phyloP scores from a whole-genome alignment of 2,888 invertebrate genomes.

The Drosophila limbata region DNA sequence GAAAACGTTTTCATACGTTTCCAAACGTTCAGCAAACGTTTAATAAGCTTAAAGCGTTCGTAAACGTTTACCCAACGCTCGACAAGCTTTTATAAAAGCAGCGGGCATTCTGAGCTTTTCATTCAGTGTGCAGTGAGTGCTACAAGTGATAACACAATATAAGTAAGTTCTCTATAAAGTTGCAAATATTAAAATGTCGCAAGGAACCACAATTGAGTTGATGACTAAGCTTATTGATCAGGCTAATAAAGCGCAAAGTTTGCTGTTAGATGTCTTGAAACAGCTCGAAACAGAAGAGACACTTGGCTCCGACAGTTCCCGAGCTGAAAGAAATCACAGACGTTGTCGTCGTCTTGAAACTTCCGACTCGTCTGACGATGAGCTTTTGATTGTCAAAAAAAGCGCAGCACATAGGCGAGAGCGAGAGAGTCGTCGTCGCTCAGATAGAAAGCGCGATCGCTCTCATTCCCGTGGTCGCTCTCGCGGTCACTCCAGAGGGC shows the following conservation, averaged over 20 bases:
- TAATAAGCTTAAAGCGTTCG: conserved; percentile 21
- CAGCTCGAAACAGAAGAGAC: conserved; percentile 12
- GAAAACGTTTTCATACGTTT: conserved; percentile 24
- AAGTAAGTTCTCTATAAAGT: conserved; percentile 4
- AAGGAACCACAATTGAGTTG: neutral
- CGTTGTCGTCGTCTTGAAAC: conserved; percentile 9
- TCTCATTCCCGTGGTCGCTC: conserved; percentile 60
- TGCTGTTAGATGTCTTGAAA: conserved; percentile 23
- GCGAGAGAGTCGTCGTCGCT: conserved; percentile 14
- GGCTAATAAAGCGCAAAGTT: conserved; percentile 19
- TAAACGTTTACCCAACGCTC: conserved; percentile 38
- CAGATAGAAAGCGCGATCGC: conserved; percentile 53
- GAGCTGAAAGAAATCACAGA: neutral
- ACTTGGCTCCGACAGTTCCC: neutral
- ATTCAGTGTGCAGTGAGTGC: conserved; percentile 30
- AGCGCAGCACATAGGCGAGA: neutral
- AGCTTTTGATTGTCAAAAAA: conserved; percentile 9
- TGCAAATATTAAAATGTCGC: conserved; percentile 21
- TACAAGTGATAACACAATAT: conserved; percentile 14
- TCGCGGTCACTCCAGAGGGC: conserved; percentile 64
- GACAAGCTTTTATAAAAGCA: conserved; percentile 42
- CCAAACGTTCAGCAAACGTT: conserved; percentile 17
- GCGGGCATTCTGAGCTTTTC: conserved; percentile 1
- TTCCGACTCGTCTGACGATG: conserved; percentile 19
- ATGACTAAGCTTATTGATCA: conserved; percentile 30